Conservation (phyloP, 2,113 vertebrate species). For the Butorides virescens region DNA sequence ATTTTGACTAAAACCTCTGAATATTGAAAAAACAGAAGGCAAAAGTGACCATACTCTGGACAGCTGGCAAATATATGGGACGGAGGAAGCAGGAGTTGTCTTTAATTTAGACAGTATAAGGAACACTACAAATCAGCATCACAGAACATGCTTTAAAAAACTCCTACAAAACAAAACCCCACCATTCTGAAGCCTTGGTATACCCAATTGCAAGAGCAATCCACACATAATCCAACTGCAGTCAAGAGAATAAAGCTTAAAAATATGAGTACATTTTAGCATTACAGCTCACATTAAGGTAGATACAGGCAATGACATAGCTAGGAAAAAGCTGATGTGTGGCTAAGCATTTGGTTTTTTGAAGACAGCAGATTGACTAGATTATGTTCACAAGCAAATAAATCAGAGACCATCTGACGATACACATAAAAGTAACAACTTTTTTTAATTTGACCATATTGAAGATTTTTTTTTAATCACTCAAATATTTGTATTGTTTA, state of each 20-base stretch:
- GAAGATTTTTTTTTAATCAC: not conserved
- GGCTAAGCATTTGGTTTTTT: not conserved
- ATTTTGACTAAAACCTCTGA: not conserved
- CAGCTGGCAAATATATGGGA: not conserved
- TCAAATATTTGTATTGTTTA: not conserved
- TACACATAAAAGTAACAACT: not conserved
- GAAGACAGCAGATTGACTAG: not conserved
- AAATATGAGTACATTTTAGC: not conserved
- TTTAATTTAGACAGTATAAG: not conserved
- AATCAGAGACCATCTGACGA: not conserved
- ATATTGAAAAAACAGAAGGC: not conserved
- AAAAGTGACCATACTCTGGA: not conserved
- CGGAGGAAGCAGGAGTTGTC: not conserved
- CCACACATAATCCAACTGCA: not conserved
- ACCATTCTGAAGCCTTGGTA: not conserved
- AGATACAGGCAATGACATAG: not conserved
- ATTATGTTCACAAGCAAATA: not conserved
- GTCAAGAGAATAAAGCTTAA: not conserved
- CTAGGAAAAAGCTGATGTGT: not conserved
- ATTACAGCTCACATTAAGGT: not conserved
- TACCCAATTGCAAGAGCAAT: not conserved
- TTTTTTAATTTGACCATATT: not conserved
- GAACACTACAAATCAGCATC: not conserved
- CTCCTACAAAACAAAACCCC: not conserved
- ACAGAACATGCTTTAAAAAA: not conserved